Conservation (phyloP, 2,888 invertebrate species). For the Dascillus cervinus region DNA sequence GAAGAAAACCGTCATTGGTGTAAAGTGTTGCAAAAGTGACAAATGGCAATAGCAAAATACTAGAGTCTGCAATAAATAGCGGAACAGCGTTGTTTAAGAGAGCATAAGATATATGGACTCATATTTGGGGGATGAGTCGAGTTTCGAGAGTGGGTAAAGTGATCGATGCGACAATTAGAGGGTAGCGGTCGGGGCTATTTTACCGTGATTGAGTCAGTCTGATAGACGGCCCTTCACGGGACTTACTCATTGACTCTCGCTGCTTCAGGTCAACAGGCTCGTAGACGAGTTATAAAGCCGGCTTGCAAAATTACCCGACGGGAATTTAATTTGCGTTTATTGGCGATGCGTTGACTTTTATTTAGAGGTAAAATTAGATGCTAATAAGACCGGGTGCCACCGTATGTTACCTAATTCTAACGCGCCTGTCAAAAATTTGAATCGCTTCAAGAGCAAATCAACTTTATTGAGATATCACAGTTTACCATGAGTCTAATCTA, state of each 20-base stretch:
- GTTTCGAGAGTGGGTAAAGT: conserved; percentile 23
- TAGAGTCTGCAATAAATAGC: conserved; percentile 13
- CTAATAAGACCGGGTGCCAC: no score
- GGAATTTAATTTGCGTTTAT: no score
- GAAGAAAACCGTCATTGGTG: no score
- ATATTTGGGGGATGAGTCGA: conserved; percentile 26
- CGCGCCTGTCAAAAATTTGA: no score
- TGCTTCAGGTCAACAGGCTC: conserved; percentile 16
- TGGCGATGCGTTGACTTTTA: no score
- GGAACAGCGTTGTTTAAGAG: conserved; percentile 17
- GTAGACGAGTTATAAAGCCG: no score
- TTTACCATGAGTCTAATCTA: conserved; percentile 16
- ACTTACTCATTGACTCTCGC: conserved; percentile 13
- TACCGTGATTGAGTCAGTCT: conserved; percentile 32
- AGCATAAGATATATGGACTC: conserved; percentile 29
- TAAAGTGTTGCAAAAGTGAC: conserved; percentile 15
- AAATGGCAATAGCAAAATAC: conserved; percentile 14
- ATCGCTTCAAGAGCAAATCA: no score
- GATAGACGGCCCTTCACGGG: conserved; percentile 26
- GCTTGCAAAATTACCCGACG: no score
- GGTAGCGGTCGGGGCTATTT: conserved; percentile 29
- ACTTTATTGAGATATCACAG: conserved; percentile 8
- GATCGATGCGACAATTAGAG: conserved; percentile 37
- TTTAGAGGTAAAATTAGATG: no score
- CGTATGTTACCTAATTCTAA: no score